Base-by-base conservation (phyloP, 2,113 vertebrate species). In the Corythornis madagascariensis region DNA sequence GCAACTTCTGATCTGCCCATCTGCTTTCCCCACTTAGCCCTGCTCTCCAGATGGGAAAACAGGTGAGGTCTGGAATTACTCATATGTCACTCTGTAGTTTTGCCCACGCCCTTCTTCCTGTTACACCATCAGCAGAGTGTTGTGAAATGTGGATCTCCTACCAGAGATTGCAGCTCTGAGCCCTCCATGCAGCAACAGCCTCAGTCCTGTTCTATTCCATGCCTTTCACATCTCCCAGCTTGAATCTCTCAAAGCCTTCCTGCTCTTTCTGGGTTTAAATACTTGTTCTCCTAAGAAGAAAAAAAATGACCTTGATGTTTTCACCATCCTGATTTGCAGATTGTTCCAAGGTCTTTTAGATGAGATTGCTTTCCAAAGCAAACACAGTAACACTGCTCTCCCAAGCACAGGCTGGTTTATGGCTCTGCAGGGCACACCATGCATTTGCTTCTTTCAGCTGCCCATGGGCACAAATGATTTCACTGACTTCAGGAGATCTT, bases 31-130 rank as follows among this genome's bases (percentile, higher is more conserved):
- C 91, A 82, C 82, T 94, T 45, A 85, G 89, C 61, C 78, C 56
- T 80, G 64, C 52, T 95, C 67, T 83, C 60, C 92, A 93, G 83
- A 92, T 83, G 78, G 82, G 86, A 92, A 96, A 95, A 96, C 84
- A 96, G 94, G 96, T 96, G 94, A 96, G 94, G 94, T 89, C 86
- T 89, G 82, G 71, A 86, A 93, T 96, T 96, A 96, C 94, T 96
- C 96, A 95, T 69, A 75, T 76, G 56, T 87, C 70, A 3, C 84
- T 80, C 66, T 63, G 73, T 79, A 96, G 91, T 94, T 96, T 95
- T 96, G 93, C 84, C 92, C 96, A 96, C 95, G 94, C 96, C 95
- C 90, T 95, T 92, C 89, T 77, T 95, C 92, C 84, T 94, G 43
- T 96, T 94, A 93, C 95, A 95, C 88, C 96, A 96, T 85, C 84